Evolutionary conservation across 2,888 invertebrate genomes (phyloP), one percentile per base, ranked within the genome.

Genomic region (Syritta pipiens): DNA sequence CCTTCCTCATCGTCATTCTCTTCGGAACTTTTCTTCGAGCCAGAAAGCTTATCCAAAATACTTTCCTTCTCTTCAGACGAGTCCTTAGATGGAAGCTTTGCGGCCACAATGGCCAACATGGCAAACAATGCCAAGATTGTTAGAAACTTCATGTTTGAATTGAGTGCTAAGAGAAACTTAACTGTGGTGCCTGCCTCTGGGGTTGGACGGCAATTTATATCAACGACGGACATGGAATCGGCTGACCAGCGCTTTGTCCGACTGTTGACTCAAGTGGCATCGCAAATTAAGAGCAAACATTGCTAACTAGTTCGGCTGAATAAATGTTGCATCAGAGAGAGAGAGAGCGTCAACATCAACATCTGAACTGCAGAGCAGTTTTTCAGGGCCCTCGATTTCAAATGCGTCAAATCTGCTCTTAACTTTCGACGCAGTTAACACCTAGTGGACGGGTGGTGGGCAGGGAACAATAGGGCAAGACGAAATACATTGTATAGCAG

Each of bases 141-240:
- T 3, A 79, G 4, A 10, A 79, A 60, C 51, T 57, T 79, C 79
- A 79, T 79, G 14, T 20, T 72, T 37, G 14, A 17, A 7, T 37
- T 37, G 37, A 17, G 9, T 30, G 28, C 26, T 35, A 49, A 46
- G 12, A 24, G 3, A 14, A 55, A 65, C 35, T 76, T 49, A 26
- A 63, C 40, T 65, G 14, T 55, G n/a, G n/a, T n/a, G n/a, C n/a
- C n/a, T 2, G n/a, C 1, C 35, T 9, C 6, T 7, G 1, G 28
- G 1, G 5, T 1, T 7, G 0, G 1, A n/a, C 10, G 2, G 1
- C 19, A 26, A 37, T 77, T 71, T 76, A 69, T 76, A 77, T 6
- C 4, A n/a, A 12, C 19, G 1, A n/a, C 6, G 1, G n/a, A n/a
- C 1, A 5, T 4, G 9, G 7, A 35, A 44, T 30, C 40, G 6